Evolutionary conservation across 1,140 invertebrate species (phyloP).

Genomic region (Drosophila miranda): DNA sequence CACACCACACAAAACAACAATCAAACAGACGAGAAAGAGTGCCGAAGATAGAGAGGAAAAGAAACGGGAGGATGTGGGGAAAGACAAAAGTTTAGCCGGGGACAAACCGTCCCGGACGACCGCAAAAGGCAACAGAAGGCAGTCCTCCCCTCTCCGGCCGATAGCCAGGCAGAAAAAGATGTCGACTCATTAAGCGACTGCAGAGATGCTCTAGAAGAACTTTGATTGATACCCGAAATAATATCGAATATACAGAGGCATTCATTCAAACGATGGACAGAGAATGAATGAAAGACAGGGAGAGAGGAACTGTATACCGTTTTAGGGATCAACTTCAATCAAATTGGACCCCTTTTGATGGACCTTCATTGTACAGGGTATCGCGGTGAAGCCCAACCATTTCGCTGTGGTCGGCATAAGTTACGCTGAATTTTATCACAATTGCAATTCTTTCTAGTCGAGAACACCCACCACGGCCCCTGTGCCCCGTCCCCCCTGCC

Average conservation of each 20-base stretch:
- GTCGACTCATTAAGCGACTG: slow-evolving; percentile 28
- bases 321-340: not conserved
- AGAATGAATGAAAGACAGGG: too few species aligned
- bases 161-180: slow-evolving; percentile 15
- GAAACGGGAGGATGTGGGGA: slow-evolving; percentile 12
- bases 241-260: not conserved
- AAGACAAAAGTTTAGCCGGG: slow-evolving; percentile 67
- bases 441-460: slow-evolving; percentile 73
- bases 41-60: slow-evolving; percentile 25
- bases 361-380: slow-evolving; percentile 28
- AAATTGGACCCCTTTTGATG: not conserved
- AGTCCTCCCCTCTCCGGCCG: not conserved
- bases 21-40: slow-evolving; percentile 3
- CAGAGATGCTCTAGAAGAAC: slow-evolving; percentile 8
- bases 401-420: slow-evolving; percentile 78
- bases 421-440: slow-evolving; percentile 80
- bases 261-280: too few species aligned
- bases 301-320: too few species aligned
- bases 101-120: slow-evolving; percentile 61
- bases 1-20: slow-evolving; percentile 21
- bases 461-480: slow-evolving; percentile 18
- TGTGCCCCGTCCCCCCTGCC: not conserved
- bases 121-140: slow-evolving; percentile 52
- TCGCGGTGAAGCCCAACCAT: slow-evolving; percentile 44
- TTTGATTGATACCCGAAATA: too few species aligned